phyloP scores from a whole-genome alignment of 2,797 vertebrate genomes.

The Lepilemur septentrionalis region DNA sequence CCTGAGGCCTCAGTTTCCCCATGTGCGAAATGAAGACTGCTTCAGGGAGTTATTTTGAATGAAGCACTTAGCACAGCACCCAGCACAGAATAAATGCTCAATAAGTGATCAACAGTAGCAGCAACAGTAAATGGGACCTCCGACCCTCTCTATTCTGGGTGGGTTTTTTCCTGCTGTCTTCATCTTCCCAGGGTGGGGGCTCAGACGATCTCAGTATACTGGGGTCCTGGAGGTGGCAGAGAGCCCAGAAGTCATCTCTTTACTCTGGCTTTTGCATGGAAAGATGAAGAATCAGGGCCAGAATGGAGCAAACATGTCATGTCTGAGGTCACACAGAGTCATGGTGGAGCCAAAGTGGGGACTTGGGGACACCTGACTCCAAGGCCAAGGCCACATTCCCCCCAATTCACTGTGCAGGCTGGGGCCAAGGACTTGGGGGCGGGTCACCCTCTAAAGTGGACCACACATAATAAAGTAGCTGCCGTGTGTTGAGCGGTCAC shows the following conservation, averaged over 20 bases:
- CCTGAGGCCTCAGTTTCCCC: neutral
- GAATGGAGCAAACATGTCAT: neutral
- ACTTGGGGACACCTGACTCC: neutral
- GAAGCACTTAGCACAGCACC: fast-evolving
- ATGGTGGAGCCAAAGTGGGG: neutral
- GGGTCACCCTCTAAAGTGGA: neutral
- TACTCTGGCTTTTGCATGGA: neutral
- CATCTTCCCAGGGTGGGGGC: neutral
- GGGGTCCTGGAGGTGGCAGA: neutral
- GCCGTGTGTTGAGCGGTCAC: fast-evolving
- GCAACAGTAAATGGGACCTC: fast-evolving
- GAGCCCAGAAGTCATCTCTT: neutral
- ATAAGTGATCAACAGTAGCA: fast-evolving
- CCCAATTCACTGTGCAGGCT: neutral
- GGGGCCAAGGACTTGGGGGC: neutral
- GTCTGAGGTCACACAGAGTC: neutral
- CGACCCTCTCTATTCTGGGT: too few species aligned
- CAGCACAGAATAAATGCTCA: fast-evolving
- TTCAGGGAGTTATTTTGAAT: fast-evolving
- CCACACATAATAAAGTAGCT: neutral
- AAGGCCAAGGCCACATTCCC: neutral
- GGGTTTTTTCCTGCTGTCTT: neutral
- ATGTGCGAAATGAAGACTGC: neutral
- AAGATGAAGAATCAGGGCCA: neutral
- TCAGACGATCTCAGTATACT: neutral